A percentile compares a stretch with the other conserved stretches of the same genome.
Conservation (phyloP, 2,888 invertebrate genomes). For the Amphimallon solstitiale region DNA sequence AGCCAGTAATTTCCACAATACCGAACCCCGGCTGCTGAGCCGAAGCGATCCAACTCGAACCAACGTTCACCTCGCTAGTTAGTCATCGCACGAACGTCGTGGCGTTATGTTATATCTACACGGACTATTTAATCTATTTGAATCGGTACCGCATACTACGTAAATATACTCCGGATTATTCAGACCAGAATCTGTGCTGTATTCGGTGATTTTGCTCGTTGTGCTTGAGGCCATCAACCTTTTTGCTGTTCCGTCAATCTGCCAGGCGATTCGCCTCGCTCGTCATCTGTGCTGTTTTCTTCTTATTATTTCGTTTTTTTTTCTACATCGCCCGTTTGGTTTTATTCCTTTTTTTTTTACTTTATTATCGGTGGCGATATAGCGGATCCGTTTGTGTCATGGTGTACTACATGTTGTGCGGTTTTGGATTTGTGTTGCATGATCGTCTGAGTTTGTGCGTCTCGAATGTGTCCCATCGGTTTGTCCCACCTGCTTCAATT, state of each 20-base stretch:
- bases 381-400: constrained; percentile 8
- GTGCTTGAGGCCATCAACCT: constrained; percentile 16
- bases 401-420: constrained; percentile 6
- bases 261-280: not conserved
- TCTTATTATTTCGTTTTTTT: not conserved
- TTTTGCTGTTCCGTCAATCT: not conserved
- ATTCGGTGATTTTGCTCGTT: constrained; percentile 8
- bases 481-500: constrained; percentile 28
- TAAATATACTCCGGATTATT: not conserved
- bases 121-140: not conserved
- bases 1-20: not conserved
- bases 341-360: not conserved
- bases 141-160: not conserved
- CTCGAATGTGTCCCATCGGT: constrained; percentile 28
- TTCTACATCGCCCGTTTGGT: not conserved
- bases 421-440: constrained; percentile 7
- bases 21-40: not conserved
- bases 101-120: not conserved
- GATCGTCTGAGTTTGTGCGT: not conserved
- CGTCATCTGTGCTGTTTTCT: constrained; percentile 4
- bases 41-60: not conserved
- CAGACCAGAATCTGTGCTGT: too few species aligned
- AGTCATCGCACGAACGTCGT: not conserved
- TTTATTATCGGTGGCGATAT: not conserved
- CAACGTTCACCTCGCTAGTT: not conserved